Percentiles rank a stretch among this genome's conserved stretches.
phyloP scores from a whole-genome alignment of 92 coral and sea anemone genomes.

The Porites rus region DNA sequence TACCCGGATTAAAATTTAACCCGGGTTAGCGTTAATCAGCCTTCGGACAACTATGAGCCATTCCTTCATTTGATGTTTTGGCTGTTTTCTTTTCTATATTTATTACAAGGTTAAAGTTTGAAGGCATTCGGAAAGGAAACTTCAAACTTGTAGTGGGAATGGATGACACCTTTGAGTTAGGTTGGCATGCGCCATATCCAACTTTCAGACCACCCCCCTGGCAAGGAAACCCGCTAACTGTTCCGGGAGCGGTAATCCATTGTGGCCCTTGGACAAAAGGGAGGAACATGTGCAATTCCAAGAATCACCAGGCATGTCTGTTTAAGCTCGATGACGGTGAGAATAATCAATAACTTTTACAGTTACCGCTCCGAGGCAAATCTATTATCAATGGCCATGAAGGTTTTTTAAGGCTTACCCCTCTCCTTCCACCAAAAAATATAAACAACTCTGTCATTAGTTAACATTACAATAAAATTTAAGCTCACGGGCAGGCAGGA shows the following conservation, averaged over 20 bases:
- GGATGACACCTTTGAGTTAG: slow-evolving; percentile 80
- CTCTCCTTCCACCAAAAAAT: neutral
- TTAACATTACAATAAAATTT: no score
- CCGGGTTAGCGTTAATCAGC: no score
- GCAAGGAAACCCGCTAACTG: slow-evolving; percentile 26
- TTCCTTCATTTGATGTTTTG: no score
- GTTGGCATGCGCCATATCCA: slow-evolving; percentile 82
- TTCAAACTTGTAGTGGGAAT: slow-evolving; percentile 87
- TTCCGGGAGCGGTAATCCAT: slow-evolving; percentile 76
- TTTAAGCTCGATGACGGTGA: slow-evolving; percentile 77
- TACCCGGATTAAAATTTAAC: no score
- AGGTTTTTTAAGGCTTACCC: neutral
- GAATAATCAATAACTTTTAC: neutral
- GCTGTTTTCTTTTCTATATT: neutral
- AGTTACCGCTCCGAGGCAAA: neutral
- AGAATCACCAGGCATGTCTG: slow-evolving; percentile 69
- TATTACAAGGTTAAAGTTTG: slow-evolving; percentile 67
- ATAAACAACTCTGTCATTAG: no score
- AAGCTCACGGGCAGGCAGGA: no score
- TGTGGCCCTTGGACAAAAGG: slow-evolving; percentile 67
- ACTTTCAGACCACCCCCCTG: slow-evolving; percentile 46
- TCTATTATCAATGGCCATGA: neutral
- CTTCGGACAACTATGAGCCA: no score
- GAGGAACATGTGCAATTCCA: slow-evolving; percentile 64
- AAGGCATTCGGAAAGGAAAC: slow-evolving; percentile 77